Evolutionary conservation across 2,113 vertebrate species (phyloP).

Genomic region (Callipepla californica): DNA sequence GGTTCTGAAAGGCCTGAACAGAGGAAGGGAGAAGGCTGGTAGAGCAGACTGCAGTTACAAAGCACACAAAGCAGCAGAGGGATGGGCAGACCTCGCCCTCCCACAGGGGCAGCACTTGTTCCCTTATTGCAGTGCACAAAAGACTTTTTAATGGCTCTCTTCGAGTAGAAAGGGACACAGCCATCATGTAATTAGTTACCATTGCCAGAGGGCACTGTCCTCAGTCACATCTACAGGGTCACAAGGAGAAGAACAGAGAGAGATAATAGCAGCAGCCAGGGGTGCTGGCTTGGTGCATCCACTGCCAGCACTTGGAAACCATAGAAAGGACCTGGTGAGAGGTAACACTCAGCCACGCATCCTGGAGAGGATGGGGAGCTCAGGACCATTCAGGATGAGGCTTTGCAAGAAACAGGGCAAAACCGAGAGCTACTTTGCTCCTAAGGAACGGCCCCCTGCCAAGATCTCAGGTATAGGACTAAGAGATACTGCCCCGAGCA

Average conservation of each 20-base stretch:
- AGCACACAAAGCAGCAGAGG: accelerated
- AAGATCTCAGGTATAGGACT: not conserved
- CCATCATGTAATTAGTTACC: not conserved
- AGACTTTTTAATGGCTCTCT: accelerated
- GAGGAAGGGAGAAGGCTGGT: not conserved
- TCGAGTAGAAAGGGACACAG: not conserved
- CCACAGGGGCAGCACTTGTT: accelerated
- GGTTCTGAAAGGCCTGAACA: not conserved
- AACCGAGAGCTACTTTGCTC: not conserved
- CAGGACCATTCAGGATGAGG: not conserved
- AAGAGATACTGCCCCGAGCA: not conserved
- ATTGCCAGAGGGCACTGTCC: no score
- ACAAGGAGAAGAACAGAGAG: not conserved
- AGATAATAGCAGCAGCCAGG: not conserved
- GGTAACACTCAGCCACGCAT: not conserved
- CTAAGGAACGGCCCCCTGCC: not conserved
- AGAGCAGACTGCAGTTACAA: not conserved
- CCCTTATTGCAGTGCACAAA: accelerated
- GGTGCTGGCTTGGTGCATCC: no score
- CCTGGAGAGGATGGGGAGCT: not conserved
- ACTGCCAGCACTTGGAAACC: not conserved
- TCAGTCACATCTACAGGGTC: not conserved
- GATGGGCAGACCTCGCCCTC: not conserved
- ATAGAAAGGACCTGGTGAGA: accelerated
- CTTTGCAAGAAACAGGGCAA: not conserved